These are phyloP conservation scores for Dinocampus coccinellae DNA, from an alignment of 2,888 invertebrate genomes.

Conservation along the genomic window DNA sequence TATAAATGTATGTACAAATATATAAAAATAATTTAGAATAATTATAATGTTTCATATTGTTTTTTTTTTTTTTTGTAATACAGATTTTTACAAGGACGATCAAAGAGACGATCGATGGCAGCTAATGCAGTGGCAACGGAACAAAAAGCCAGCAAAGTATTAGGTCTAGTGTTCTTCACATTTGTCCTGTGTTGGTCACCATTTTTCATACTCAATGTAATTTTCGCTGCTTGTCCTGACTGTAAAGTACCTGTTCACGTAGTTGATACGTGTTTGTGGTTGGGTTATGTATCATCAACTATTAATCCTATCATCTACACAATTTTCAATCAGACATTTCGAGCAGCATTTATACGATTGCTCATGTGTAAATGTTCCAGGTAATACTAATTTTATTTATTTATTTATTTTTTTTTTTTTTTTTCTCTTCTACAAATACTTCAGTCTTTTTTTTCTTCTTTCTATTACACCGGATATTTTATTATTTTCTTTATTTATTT, in stretches of 20 bases:
- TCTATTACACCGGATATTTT: too few species aligned
- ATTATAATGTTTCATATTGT: neutral
- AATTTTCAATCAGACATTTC: slow-evolving; percentile 90
- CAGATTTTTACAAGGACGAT: slow-evolving; percentile 79
- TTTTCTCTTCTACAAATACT: neutral
- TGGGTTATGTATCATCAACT: slow-evolving; percentile 92
- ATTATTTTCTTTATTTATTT: neutral
- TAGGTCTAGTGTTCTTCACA: slow-evolving; percentile 92
- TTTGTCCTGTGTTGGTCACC: slow-evolving; percentile 95
- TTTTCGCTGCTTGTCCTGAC: slow-evolving; percentile 86
- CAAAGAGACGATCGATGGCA: slow-evolving; percentile 79
- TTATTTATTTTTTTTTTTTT: neutral
- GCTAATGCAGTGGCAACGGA: slow-evolving; percentile 90
- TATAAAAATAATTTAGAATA: neutral
- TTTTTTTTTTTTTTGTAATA: neutral
- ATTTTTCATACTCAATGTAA: slow-evolving; percentile 89
- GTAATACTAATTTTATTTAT: slow-evolving; percentile 66
- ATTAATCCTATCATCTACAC: slow-evolving; percentile 96
- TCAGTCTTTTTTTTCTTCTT: too few species aligned
- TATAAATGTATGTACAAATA: too few species aligned
- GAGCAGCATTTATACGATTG: slow-evolving; percentile 85
- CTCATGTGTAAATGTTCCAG: slow-evolving; percentile 82
- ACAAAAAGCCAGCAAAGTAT: slow-evolving; percentile 94
- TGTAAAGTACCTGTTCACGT: slow-evolving; percentile 83
- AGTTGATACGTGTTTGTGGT: slow-evolving; percentile 88